Base-by-base conservation (phyloP, 2,888 invertebrate species). In the Lydus trimaculatus region DNA sequence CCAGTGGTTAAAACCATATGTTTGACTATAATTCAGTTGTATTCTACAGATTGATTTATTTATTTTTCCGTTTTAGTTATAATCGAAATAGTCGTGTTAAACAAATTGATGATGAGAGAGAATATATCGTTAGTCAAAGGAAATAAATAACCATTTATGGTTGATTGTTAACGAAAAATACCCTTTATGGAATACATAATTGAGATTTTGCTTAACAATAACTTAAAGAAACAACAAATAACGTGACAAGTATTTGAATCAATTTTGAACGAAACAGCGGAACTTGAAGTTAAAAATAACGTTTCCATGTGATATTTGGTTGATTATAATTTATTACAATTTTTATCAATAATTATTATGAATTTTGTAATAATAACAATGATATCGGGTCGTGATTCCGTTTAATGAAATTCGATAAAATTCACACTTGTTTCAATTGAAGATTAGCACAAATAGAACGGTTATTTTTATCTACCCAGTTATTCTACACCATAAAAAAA, bases 131-230 rank as follows among this genome's bases (percentile, higher is more conserved):
- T 48, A 48, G 7, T 20, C 4, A 9, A 48, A 48, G 48, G 48
- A 48, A 48, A 48, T 20, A 48, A 48, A 48, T 48, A 11, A 9
- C 48, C 20, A 48, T 48, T 48, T 48, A 48, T 48, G 20, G 20
- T 20, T 8, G 11, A 20, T 20, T 20, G 48, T 48, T 20, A 7
- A 48, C 20, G 43, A 48, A 48, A 48, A 48, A 48, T 23, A 7
- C 48, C 48, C 20, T 48, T 48, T 20, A 43, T 43, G 20, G 48
- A 48, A 48, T 48, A 48, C 48, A 48, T 43, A 48, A 48, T 48
- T 48, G 8, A 4, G 6, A 17, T 48, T 20, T 48, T 20, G 3
- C 23, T 48, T 36, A 36, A 17, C 2, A 33, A 11, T 43, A 23
- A 20, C 25, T 56, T 7, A 56, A 56, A 11, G 20, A 1, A 8